phyloP scores from a whole-genome alignment of 1,140 invertebrate species.

The Lepidotrigona ventralis region DNA sequence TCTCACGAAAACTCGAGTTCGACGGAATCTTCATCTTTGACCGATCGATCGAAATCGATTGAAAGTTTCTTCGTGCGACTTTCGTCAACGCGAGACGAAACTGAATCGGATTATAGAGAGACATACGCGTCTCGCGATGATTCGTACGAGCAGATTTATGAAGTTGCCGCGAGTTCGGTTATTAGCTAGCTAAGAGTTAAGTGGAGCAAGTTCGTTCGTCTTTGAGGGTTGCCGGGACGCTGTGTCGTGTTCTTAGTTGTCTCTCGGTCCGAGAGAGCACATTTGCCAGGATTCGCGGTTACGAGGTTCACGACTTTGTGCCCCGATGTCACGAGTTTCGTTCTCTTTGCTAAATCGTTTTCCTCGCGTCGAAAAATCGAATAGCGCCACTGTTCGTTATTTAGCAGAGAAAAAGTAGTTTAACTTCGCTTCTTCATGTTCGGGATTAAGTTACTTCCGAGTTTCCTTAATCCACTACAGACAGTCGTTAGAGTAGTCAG shows the following conservation, averaged over 20 bases:
- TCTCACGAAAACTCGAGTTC: neutral
- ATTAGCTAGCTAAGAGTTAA: constrained; percentile 35
- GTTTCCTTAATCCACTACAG: too few species aligned
- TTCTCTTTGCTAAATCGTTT: neutral
- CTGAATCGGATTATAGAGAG: neutral
- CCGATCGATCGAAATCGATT: neutral
- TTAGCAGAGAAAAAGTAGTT: too few species aligned
- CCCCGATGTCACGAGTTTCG: constrained; percentile 5
- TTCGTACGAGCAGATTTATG: constrained; percentile 29
- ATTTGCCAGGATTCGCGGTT: constrained; percentile 39
- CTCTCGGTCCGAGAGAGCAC: constrained; percentile 1
- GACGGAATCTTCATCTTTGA: neutral
- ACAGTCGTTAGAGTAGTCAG: too few species aligned
- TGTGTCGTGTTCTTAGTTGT: constrained; percentile 11
- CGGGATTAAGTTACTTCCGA: too few species aligned
- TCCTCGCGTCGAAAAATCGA: neutral
- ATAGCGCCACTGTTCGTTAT: neutral
- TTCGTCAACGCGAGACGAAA: neutral
- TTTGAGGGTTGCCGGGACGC: constrained; percentile 36
- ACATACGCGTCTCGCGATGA: constrained; percentile 19
- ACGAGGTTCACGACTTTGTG: constrained; percentile 28
- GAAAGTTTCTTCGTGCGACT: neutral
- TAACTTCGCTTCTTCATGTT: too few species aligned
- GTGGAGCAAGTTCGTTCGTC: constrained; percentile 41
- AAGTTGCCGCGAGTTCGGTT: constrained; percentile 35